Percentiles rank a stretch among this genome's conserved stretches.
Conservation (phyloP, 2,113 vertebrate species). For the Lanius ludovicianus region DNA sequence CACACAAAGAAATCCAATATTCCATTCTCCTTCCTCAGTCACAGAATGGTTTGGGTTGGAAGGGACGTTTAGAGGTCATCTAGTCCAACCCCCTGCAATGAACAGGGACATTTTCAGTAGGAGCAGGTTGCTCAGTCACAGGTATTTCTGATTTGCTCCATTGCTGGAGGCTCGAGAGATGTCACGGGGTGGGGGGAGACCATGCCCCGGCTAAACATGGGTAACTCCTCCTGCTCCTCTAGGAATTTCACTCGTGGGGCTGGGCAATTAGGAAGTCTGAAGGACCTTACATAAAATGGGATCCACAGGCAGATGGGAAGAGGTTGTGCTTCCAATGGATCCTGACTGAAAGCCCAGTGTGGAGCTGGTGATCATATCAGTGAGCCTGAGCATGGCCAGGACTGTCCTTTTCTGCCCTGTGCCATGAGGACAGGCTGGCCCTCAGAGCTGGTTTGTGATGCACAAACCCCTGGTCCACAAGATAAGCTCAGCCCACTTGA, state of each 20-base stretch:
- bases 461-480: not conserved
- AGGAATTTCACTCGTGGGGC: not conserved
- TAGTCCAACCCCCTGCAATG: too few relatives aligned
- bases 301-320: not conserved
- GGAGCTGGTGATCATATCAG: rapidly evolving
- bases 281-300: not conserved
- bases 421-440: not conserved
- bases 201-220: not conserved
- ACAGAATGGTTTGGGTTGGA: not conserved
- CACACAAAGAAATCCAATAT: not conserved
- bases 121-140: not conserved
- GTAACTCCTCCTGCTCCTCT: not conserved
- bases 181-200: not conserved
- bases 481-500: too few relatives aligned
- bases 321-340: not conserved
- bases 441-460: not conserved
- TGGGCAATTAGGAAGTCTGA: not conserved
- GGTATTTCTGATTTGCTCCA: not conserved
- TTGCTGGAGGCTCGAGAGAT: not conserved
- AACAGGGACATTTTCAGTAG: not conserved
- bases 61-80: not conserved
- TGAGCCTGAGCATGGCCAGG: not conserved
- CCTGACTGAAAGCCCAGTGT: not conserved
- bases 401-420: not conserved
- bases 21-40: not conserved